Evolutionary conservation across 2,113 vertebrate species (phyloP).

Genomic region (Eira barbara): DNA sequence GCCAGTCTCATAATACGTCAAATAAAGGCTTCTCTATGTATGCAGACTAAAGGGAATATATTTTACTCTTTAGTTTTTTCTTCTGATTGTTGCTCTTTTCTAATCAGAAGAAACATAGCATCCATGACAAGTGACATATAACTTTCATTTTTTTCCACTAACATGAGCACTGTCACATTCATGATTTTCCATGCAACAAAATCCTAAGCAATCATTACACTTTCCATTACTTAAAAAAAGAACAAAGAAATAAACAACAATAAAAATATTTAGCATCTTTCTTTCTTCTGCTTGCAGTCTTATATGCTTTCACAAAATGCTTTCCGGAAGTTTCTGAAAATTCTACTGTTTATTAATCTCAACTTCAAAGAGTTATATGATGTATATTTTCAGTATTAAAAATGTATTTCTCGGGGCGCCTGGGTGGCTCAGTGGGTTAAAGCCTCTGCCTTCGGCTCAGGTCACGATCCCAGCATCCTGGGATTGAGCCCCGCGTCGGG

Average conservation of each 20-base stretch:
- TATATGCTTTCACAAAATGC: neutral
- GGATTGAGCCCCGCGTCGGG: too few relatives aligned
- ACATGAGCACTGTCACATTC: slow-evolving; percentile 38
- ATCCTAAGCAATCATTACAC: neutral
- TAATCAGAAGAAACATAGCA: slow-evolving; percentile 29
- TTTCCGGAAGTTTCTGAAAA: neutral
- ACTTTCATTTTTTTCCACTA: slow-evolving; percentile 51
- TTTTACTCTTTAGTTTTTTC: neutral
- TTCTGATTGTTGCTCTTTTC: neutral
- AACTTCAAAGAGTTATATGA: neutral
- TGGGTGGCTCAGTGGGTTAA: too few relatives aligned
- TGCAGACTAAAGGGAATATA: neutral
- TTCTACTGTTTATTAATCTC: neutral
- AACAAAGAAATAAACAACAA: neutral
- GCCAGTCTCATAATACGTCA: neutral
- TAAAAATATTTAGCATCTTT: neutral
- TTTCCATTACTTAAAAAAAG: neutral
- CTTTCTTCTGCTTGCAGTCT: neutral
- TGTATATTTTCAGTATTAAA: neutral
- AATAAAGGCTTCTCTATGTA: neutral
- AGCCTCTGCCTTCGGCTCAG: too few relatives aligned
- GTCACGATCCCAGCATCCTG: too few relatives aligned
- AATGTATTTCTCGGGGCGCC: neutral
- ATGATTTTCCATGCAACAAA: neutral
- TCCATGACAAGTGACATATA: slow-evolving; percentile 53